Evolutionary conservation across 2,113 vertebrate species (phyloP).

Genomic region (Harpagus bidentatus): DNA sequence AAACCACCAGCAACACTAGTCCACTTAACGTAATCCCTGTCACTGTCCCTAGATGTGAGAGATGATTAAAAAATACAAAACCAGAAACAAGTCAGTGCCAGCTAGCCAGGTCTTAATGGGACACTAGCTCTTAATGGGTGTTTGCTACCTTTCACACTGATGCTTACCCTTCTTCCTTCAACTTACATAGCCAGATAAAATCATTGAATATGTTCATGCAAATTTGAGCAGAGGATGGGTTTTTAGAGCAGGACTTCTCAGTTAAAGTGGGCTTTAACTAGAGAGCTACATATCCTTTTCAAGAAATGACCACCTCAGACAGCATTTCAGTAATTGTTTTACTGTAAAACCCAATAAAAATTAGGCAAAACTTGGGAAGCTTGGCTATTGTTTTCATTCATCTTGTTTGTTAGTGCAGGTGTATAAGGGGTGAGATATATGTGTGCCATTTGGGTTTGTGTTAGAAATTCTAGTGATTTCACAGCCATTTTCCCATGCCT

Average conservation of each 20-base stretch:
- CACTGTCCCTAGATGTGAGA: neutral
- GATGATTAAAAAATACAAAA: neutral
- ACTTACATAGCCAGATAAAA: neutral
- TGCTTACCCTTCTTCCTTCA: neutral
- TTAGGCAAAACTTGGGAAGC: neutral
- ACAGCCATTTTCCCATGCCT: neutral
- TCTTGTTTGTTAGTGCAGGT: neutral
- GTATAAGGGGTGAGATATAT: neutral
- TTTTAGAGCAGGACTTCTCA: neutral
- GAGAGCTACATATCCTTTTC: neutral
- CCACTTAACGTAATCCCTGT: neutral
- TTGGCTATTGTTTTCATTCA: neutral
- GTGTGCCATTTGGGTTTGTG: neutral
- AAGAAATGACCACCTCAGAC: neutral
- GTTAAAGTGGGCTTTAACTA: neutral
- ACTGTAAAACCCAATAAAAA: neutral
- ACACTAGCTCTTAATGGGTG: neutral
- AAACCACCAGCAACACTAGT: neutral
- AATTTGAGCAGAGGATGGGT: slow-evolving; percentile 6
- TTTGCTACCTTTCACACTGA: slow-evolving; percentile 1
- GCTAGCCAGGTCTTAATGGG: neutral
- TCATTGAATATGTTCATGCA: neutral
- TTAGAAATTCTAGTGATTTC: neutral
- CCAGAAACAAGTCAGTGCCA: neutral
- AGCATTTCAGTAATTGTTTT: neutral